These are phyloP conservation scores for Rhabditophanes sp. DNA, from an alignment of 2,888 invertebrate genomes.

Conservation along the genomic window DNA sequence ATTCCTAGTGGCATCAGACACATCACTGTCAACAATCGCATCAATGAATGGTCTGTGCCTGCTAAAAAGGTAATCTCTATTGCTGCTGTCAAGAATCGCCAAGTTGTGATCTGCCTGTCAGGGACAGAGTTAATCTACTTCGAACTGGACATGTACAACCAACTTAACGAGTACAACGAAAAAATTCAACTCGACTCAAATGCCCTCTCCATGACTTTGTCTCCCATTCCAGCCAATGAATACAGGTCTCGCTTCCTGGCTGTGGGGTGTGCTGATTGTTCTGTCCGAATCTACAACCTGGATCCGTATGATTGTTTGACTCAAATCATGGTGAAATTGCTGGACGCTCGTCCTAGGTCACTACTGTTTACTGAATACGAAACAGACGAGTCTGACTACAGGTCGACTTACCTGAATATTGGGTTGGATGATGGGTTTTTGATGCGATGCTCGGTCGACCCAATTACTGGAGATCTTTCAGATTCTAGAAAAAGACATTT, in stretches of 20 bases:
- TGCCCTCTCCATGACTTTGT: constrained; percentile 93
- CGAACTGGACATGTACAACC: constrained; percentile 98
- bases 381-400: constrained; percentile 28
- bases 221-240: constrained; percentile 82
- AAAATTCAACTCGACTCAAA: constrained; percentile 87
- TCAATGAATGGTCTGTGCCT: constrained; percentile 97
- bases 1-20: constrained; percentile 88
- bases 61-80: constrained; percentile 89
- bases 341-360: constrained; percentile 88
- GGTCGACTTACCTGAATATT: constrained; percentile 59
- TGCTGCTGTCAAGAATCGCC: constrained; percentile 92
- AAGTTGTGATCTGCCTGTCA: constrained; percentile 89
- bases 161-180: constrained; percentile 92
- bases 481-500: constrained; percentile 92
- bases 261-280: constrained; percentile 65
- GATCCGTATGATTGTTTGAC: constrained; percentile 83
- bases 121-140: constrained; percentile 88
- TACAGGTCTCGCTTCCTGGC: constrained; percentile 51
- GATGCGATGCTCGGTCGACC: constrained; percentile 77
- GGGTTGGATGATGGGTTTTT: constrained; percentile 86
- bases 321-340: constrained; percentile 53
- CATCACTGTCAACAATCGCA: constrained; percentile 88
- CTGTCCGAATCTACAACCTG: constrained; percentile 86
- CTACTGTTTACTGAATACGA: constrained; percentile 73
- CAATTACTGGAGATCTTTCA: constrained; percentile 82